These are phyloP conservation scores for Felis catus DNA, from an alignment of 2,113 vertebrate species.

Conservation along the genomic window DNA sequence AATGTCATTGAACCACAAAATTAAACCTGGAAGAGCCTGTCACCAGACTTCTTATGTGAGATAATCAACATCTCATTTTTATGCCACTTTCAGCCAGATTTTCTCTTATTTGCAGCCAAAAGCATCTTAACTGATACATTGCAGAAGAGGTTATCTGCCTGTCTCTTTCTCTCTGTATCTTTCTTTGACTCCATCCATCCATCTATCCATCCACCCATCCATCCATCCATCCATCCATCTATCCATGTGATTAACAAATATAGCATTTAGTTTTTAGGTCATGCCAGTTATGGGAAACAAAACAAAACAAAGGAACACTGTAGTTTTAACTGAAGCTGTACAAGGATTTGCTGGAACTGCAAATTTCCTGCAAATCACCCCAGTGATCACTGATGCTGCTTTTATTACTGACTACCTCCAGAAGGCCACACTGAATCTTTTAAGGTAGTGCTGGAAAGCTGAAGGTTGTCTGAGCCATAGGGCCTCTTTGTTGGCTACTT, in stretches of 20 bases:
- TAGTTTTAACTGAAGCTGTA: neutral
- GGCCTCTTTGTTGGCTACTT: neutral
- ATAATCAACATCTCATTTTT: neutral
- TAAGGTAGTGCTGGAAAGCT: neutral
- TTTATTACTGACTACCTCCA: neutral
- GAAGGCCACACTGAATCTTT: neutral
- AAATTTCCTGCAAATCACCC: neutral
- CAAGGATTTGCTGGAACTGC: neutral
- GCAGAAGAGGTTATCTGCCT: neutral
- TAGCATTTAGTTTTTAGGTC: neutral
- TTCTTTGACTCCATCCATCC: neutral
- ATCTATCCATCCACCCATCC: neutral
- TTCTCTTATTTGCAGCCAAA: neutral
- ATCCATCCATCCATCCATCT: neutral
- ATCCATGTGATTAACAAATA: neutral
- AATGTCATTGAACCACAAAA: neutral
- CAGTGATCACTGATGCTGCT: accelerated
- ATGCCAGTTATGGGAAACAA: neutral
- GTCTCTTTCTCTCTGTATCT: neutral
- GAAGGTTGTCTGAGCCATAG: neutral
- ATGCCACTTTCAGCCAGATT: neutral
- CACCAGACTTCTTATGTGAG: neutral
- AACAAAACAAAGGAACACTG: neutral
- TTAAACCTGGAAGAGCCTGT: neutral
- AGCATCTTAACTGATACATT: neutral